Evolutionary conservation across 2,797 vertebrate species (phyloP).

Genomic region (Clarias pachynema): DNA sequence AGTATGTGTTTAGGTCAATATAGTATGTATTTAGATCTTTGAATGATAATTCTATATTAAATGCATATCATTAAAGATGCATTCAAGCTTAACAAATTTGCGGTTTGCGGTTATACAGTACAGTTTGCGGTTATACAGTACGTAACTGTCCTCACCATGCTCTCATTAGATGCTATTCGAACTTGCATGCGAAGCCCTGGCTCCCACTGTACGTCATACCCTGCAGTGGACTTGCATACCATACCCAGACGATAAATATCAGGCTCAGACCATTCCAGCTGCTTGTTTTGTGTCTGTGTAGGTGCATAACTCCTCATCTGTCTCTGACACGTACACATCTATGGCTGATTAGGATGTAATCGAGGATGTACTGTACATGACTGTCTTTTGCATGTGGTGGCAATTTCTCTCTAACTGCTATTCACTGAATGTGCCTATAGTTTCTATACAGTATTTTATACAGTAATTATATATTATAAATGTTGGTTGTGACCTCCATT

Average conservation of each 20-base stretch:
- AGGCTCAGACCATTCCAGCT: constrained; percentile 4
- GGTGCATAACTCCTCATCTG: background rate
- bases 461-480: too few species aligned
- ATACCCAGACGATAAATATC: constrained; percentile 59
- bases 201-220: constrained; percentile 56
- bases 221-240: constrained; percentile 55
- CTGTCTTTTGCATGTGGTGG: background rate
- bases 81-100: background rate
- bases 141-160: constrained; percentile 29
- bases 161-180: constrained; percentile 42
- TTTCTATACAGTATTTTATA: too few species aligned
- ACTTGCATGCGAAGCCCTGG: constrained; percentile 39
- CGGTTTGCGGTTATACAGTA: too few species aligned
- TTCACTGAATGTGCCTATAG: too few species aligned
- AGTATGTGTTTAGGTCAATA: background rate
- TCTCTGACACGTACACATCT: background rate
- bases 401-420: background rate
- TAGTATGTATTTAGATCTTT: background rate
- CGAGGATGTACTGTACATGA: background rate
- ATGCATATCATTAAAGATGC: background rate
- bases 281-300: constrained; percentile 20
- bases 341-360: background rate
- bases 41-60: background rate
- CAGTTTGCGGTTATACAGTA: too few species aligned
- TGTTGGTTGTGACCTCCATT: too few species aligned